Evolutionary conservation across 2,888 invertebrate genomes (phyloP).

Genomic region (Ophioninae sp.): DNA sequence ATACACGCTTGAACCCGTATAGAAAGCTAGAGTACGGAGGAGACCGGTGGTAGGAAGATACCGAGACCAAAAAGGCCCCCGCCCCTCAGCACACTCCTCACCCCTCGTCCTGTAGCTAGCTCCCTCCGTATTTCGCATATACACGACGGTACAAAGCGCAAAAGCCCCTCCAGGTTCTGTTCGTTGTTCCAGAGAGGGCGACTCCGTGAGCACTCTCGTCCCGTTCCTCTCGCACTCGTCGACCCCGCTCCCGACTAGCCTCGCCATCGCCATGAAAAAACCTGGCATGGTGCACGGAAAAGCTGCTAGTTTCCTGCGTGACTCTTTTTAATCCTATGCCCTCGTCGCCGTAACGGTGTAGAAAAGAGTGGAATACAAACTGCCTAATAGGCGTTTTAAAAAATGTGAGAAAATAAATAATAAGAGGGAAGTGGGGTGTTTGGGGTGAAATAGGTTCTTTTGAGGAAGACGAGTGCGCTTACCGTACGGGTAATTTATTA

Average conservation of each 20-base stretch:
- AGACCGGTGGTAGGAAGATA: slow-evolving; percentile 34
- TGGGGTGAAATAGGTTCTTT: background rate
- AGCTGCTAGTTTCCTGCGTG: slow-evolving; percentile 15
- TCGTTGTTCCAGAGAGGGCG: slow-evolving; percentile 14
- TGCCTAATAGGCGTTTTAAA: slow-evolving; percentile 18
- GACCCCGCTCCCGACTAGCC: slow-evolving; percentile 25
- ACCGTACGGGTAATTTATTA: slow-evolving; percentile 38
- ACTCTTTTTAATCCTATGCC: slow-evolving; percentile 52
- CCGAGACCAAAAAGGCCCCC: slow-evolving; percentile 42
- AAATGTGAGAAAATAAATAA: slow-evolving; percentile 19
- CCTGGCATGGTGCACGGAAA: slow-evolving; percentile 6
- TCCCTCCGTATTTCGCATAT: slow-evolving; percentile 1
- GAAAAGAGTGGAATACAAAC: slow-evolving; percentile 25
- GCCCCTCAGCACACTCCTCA: slow-evolving; percentile 1
- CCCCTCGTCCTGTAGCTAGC: background rate
- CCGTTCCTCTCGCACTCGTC: slow-evolving; percentile 3
- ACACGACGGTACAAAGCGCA: slow-evolving; percentile 18
- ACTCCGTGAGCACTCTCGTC: slow-evolving; percentile 13
- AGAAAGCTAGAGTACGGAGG: slow-evolving; percentile 21
- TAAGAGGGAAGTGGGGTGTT: background rate
- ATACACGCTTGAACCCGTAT: slow-evolving; percentile 54
- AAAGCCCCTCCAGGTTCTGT: slow-evolving; percentile 19
- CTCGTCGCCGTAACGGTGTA: slow-evolving; percentile 6
- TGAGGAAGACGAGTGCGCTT: slow-evolving; percentile 37
- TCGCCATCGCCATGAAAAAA: slow-evolving; percentile 22